Evolutionary conservation across 2,888 invertebrate genomes (phyloP), one percentile per base, ranked within the genome.

Genomic region (Sphecodes monilicornis): DNA sequence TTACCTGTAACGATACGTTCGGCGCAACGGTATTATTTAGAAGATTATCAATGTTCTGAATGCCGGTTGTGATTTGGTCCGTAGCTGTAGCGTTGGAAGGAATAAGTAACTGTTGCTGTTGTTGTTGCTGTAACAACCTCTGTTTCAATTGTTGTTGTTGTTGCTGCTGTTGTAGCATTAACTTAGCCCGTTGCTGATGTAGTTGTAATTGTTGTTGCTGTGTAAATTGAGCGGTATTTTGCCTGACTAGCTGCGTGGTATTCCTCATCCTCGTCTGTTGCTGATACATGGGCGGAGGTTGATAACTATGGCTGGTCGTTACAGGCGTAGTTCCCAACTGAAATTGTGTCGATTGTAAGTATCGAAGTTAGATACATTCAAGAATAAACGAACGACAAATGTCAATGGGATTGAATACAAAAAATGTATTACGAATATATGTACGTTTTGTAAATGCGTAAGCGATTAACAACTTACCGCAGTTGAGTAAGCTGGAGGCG

Each of bases 11-110:
- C 85, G 98, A 97, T 77, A 99, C 98, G 95, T 99, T 99, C 76
- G 98, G 98, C 78, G 98, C 98, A 86, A 98, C 98, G 72, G 97
- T 97, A 91, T 97, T 97, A 93, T 97, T 98, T 92, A 98, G 96
- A 90, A 99, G 96, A 86, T 97, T 98, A 93, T 97, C 98, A 92
- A 98, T 98, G 92, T 97, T 98, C 87, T 96, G 96, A 89, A 96
- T 95, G 76, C 95, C 95, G 66, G 96, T 94, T 84, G 95, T 95
- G 86, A 96, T 95, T 93, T 96, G 96, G 89, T 96, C 95, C 85
- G 95, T 95, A 57, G 96, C 95, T 86, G 97, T 97, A 81, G 97
- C 97, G 94, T 97, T 97, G 93, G 97, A 97, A 77, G 97, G 97
- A 91, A 98, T 97, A 87, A 98, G 96, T 95, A 98, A 95, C 92